These are phyloP conservation scores for Idaea aversata DNA, from an alignment of 2,888 invertebrate species.

Conservation along the genomic window DNA sequence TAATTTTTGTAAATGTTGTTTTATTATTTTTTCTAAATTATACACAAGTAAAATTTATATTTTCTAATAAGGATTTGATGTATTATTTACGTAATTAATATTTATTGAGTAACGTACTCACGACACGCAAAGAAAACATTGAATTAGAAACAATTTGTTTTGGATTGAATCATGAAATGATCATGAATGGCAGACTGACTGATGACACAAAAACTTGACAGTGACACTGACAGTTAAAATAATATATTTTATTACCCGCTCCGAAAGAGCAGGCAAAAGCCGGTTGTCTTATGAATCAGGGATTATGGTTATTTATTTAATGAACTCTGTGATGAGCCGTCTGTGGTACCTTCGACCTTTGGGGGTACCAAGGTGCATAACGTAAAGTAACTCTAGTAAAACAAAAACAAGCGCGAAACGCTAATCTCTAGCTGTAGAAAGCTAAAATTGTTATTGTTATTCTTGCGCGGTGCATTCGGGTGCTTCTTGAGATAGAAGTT, in stretches of 20 bases:
- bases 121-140: constrained; percentile 16
- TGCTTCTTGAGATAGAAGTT: no score
- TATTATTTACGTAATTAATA: constrained; percentile 8
- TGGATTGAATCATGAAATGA: not conserved
- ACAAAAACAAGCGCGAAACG: no score
- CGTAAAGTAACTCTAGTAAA: no score
- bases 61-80: not conserved
- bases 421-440: no score
- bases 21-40: constrained; percentile 9
- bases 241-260: not conserved
- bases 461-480: no score
- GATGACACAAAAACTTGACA: not conserved
- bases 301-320: no score
- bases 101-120: constrained; percentile 5
- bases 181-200: not conserved
- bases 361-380: no score
- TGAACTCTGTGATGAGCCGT: no score
- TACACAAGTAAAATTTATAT: not conserved
- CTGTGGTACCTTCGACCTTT: no score
- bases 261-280: not conserved
- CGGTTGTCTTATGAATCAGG: no score
- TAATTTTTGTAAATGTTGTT: not conserved
- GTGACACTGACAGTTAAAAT: not conserved
- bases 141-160: constrained; percentile 7
- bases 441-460: no score